Conservation (phyloP, 37 sponge, comb jelly and placozoan genomes). For the Mnemiopsis leidyi region DNA sequence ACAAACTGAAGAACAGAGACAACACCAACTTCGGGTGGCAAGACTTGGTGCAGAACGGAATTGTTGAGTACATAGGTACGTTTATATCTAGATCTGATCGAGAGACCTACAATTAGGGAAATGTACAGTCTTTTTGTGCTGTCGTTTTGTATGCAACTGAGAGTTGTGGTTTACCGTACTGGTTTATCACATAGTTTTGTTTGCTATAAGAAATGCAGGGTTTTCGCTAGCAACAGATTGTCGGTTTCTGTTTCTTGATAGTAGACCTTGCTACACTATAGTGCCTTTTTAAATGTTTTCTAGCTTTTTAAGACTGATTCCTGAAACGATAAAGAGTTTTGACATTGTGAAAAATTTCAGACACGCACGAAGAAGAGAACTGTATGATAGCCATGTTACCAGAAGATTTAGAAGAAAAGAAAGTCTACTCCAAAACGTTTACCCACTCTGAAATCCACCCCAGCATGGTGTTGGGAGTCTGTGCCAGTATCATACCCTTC, state of each 20-base stretch:
- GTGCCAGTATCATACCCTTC: constrained; percentile 97
- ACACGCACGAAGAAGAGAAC: constrained; percentile 98
- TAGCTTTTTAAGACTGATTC: not conserved
- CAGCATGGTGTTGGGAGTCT: constrained; percentile 98
- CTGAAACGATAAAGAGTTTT: not conserved
- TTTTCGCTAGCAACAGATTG: constrained; percentile 66
- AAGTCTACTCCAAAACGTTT: constrained; percentile 94
- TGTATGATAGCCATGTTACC: constrained; percentile 99
- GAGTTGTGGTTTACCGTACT: constrained; percentile 39
- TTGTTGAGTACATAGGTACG: constrained; percentile 96
- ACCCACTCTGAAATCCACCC: constrained; percentile 99
- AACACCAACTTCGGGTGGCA: constrained; percentile 98
- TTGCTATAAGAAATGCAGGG: constrained; percentile 47
- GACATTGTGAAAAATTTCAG: not conserved
- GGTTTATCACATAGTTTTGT: constrained; percentile 63
- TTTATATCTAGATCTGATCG: no score
- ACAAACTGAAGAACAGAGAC: constrained; percentile 93
- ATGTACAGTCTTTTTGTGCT: no score
- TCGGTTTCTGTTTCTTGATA: constrained; percentile 66
- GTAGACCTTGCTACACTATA: constrained; percentile 61
- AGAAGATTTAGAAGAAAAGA: constrained; percentile 82
- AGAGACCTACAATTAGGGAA: no score
- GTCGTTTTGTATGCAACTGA: constrained; percentile 61
- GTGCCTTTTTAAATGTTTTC: not conserved
- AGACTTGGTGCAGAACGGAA: constrained; percentile 92